A percentile compares a stretch with the other conserved stretches of the same genome.
Conservation (phyloP, 2,797 vertebrate genomes). For the Ctenopoma multispine region DNA sequence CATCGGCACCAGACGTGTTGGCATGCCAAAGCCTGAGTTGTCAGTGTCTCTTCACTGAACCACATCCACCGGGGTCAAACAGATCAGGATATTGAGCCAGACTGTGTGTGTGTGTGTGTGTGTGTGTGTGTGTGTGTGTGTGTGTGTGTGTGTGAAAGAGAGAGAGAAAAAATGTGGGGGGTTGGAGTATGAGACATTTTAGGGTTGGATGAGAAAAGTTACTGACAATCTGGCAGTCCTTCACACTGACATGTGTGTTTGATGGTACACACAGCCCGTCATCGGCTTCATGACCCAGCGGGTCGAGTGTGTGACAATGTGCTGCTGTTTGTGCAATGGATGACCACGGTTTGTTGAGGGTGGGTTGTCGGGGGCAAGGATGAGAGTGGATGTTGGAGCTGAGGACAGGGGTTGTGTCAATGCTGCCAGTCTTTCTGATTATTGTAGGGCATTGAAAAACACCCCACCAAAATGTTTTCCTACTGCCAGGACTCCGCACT, state of each 20-base stretch:
- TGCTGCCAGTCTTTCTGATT: conserved; percentile 68
- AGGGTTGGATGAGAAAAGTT: conserved; percentile 70
- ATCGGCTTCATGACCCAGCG: conserved; percentile 66
- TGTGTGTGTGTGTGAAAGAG: background rate
- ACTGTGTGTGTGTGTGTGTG: conserved; percentile 24
- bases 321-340: conserved; percentile 66
- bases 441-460: conserved; percentile 25
- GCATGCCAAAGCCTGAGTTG: conserved; percentile 70
- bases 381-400: conserved; percentile 36
- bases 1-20: conserved; percentile 67
- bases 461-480: conserved; percentile 12
- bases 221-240: conserved; percentile 75
- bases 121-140: background rate
- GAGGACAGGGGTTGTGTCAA: conserved; percentile 58
- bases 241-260: conserved; percentile 74
- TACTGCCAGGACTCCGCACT: background rate
- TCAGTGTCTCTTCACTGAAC: conserved; percentile 76
- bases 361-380: conserved; percentile 57
- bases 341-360: conserved; percentile 59
- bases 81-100: conserved; percentile 60
- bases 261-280: conserved; percentile 64
- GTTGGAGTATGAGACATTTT: conserved; percentile 59
- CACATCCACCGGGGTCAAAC: conserved; percentile 77
- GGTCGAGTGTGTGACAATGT: conserved; percentile 73
- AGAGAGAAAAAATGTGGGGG: conserved; percentile 3